phyloP scores from a whole-genome alignment of 2,797 vertebrate species.

The Pteronotus mesoamericanus region DNA sequence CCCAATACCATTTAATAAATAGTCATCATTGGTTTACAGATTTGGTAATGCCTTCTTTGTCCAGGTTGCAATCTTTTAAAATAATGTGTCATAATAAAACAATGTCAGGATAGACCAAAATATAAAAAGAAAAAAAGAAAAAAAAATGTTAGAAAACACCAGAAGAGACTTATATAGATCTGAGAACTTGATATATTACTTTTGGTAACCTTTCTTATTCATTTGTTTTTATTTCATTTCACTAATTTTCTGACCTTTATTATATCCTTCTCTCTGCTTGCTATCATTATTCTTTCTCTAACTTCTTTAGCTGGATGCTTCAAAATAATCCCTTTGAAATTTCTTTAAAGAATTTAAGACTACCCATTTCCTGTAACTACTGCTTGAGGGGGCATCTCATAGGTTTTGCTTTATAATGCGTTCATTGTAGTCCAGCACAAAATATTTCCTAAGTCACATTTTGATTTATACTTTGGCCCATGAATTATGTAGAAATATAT shows the following conservation, averaged over 20 bases:
- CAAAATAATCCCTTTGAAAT: not conserved
- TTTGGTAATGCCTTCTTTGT: not conserved
- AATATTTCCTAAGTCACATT: not conserved
- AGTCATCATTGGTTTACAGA: not conserved
- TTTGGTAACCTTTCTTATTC: not conserved
- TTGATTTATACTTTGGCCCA: conserved; percentile 1
- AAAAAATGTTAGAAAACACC: not conserved
- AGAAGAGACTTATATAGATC: not conserved
- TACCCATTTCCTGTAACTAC: not conserved
- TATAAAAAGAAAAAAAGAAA: not conserved
- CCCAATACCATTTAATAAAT: not conserved
- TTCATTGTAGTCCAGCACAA: not conserved
- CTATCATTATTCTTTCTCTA: no score
- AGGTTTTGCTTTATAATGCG: not conserved
- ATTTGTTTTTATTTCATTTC: not conserved
- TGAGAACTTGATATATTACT: not conserved
- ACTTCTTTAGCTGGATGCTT: not conserved
- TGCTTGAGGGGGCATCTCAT: not conserved
- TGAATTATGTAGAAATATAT: not conserved
- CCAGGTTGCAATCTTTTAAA: not conserved
- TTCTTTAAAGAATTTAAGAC: not conserved
- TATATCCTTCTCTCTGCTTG: not conserved
- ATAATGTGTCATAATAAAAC: not conserved
- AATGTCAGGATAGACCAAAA: not conserved
- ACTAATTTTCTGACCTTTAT: not conserved